Percentiles rank a stretch among this genome's conserved stretches.
These are phyloP conservation scores for Drosophila tanythrix DNA, from an alignment of 2,888 invertebrate genomes.

Conservation along the genomic window DNA sequence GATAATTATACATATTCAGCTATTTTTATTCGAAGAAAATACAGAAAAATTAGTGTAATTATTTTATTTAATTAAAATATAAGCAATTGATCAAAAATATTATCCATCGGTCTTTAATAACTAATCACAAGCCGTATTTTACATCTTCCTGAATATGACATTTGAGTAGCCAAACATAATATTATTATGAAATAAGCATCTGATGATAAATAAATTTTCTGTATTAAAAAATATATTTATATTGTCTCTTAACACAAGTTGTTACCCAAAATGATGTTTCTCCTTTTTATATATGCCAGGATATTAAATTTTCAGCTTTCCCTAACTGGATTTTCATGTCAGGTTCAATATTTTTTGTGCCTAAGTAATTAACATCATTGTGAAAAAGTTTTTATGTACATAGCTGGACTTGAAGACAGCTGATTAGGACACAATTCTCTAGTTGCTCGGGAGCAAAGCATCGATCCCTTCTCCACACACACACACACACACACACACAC, in stretches of 20 bases:
- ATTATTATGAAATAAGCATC: neutral
- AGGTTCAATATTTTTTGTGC: neutral
- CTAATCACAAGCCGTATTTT: too few species aligned
- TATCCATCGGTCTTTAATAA: too few species aligned
- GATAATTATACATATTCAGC: neutral
- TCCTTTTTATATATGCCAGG: neutral
- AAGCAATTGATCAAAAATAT: neutral
- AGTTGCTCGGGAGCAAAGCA: slow-evolving; percentile 3
- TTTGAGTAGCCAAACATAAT: neutral
- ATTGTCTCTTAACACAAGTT: neutral
- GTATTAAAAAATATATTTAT: neutral
- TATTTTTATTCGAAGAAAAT: accelerated
- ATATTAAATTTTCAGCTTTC: neutral
- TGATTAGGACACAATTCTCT: slow-evolving; percentile 28
- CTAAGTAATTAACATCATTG: slow-evolving; percentile 12
- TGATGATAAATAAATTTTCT: neutral
- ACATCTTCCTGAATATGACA: neutral
- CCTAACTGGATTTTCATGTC: neutral
- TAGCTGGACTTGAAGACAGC: slow-evolving; percentile 15
- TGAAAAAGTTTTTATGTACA: slow-evolving; percentile 21
- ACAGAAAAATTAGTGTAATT: neutral
- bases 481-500: slow-evolving; percentile 2
- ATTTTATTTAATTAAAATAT: neutral
- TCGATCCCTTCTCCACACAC: slow-evolving; percentile 24
- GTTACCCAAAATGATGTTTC: neutral